These are phyloP conservation scores for Apoda limacodes DNA, from an alignment of 2,888 invertebrate genomes.

Conservation along the genomic window DNA sequence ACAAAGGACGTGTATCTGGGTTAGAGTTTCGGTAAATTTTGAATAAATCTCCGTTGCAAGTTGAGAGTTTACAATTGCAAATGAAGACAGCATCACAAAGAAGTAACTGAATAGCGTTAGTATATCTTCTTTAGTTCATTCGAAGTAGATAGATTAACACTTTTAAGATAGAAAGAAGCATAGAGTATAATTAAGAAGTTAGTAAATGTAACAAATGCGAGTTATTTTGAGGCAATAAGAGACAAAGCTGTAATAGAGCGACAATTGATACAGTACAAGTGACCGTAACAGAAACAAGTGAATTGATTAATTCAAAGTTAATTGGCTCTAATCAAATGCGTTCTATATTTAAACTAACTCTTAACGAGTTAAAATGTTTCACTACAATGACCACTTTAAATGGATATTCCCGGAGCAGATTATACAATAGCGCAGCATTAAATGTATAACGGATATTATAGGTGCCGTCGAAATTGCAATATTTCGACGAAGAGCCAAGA, in stretches of 20 bases:
- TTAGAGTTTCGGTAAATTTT: conserved; percentile 42
- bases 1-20: conserved; percentile 43
- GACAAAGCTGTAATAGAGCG: no score
- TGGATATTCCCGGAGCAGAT: no score
- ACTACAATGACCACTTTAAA: conserved; percentile 4
- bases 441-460: no score
- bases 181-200: no score
- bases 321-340: conserved; percentile 66
- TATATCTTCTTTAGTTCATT: no score
- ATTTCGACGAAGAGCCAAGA: conserved; percentile 56
- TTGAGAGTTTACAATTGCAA: conserved; percentile 41
- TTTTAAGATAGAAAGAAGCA: no score
- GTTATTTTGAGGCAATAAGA: no score
- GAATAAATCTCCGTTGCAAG: no score
- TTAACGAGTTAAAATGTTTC: conserved; percentile 44
- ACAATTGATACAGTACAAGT: conserved; percentile 50
- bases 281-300: conserved; percentile 46
- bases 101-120: conserved; percentile 9
- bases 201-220: no score
- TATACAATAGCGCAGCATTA: no score
- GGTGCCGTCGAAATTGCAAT: conserved; percentile 36
- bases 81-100: conserved; percentile 21
- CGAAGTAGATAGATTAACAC: no score
- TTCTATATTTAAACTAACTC: conserved; percentile 66
- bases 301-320: conserved; percentile 61